Percentiles rank a stretch among this genome's conserved stretches.
phyloP scores from a whole-genome alignment of 2,797 vertebrate genomes.

The Rhincodon typus region DNA sequence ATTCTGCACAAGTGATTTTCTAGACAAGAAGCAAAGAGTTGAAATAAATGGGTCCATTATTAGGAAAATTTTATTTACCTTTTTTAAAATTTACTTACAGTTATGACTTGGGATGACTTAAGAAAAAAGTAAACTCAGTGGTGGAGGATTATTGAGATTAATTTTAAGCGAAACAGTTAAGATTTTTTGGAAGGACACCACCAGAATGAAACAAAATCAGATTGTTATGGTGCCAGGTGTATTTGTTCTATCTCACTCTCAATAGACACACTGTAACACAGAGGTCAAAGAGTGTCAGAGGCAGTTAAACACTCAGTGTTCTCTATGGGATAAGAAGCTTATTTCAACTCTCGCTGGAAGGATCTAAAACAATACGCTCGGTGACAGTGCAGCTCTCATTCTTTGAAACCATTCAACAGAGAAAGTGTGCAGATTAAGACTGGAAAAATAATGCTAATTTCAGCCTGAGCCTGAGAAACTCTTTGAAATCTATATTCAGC shows the following conservation, averaged over 20 bases:
- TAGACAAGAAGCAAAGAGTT: background rate
- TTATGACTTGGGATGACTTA: background rate
- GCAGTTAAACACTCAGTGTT: constrained; percentile 19
- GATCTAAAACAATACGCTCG: constrained; percentile 19
- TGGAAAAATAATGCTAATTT: constrained; percentile 30
- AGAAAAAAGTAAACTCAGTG: background rate
- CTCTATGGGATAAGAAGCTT: constrained; percentile 30
- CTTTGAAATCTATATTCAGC: background rate
- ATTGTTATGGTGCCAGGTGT: constrained; percentile 35
- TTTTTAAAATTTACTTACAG: background rate
- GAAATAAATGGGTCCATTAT: no score
- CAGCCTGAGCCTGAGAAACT: background rate
- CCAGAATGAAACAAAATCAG: constrained; percentile 34
- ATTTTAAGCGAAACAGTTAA: background rate
- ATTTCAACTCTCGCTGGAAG: constrained; percentile 5
- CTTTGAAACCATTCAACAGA: constrained; percentile 17
- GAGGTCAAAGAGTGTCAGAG: constrained; percentile 29
- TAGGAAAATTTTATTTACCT: background rate
- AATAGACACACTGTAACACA: background rate
- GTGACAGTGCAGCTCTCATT: constrained; percentile 25
- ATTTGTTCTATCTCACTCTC: background rate
- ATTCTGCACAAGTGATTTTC: background rate
- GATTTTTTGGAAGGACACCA: background rate
- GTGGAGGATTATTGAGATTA: background rate
- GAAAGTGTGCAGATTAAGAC: constrained; percentile 9